phyloP scores from a whole-genome alignment of 2,113 vertebrate genomes.

The Catharus fuscescens region DNA sequence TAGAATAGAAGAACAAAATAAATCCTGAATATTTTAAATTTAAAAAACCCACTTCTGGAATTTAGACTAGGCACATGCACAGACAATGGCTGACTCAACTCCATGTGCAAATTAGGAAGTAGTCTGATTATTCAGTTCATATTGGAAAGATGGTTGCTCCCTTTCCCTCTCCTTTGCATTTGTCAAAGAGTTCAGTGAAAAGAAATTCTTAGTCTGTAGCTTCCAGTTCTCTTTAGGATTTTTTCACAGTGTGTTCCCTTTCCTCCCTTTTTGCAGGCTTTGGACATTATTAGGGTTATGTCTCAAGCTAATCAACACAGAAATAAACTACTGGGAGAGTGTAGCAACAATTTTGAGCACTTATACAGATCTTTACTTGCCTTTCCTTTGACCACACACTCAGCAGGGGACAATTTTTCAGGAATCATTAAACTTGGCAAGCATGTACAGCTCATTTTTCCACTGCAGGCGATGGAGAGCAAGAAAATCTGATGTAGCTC shows the following conservation, averaged over 20 bases:
- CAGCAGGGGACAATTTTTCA: background rate
- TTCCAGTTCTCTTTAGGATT: background rate
- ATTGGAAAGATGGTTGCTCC: background rate
- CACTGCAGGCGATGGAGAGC: background rate
- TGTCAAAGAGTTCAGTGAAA: background rate
- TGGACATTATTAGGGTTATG: background rate
- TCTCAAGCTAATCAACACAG: background rate
- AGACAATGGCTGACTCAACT: background rate
- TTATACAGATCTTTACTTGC: background rate
- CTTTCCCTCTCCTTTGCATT: background rate
- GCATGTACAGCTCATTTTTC: background rate
- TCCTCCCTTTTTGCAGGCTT: background rate
- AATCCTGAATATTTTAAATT: background rate
- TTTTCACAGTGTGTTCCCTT: background rate
- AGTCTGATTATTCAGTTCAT: background rate
- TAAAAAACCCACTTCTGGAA: background rate
- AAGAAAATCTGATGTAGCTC: background rate
- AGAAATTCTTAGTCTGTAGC: background rate
- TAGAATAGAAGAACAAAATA: background rate
- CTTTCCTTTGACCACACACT: background rate
- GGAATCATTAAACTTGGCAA: background rate
- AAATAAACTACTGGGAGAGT: background rate
- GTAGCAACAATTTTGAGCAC: background rate
- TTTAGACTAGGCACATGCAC: background rate
- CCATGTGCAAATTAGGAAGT: background rate